phyloP scores from a whole-genome alignment of 2,113 vertebrate genomes.

The Bungarus multicinctus region DNA sequence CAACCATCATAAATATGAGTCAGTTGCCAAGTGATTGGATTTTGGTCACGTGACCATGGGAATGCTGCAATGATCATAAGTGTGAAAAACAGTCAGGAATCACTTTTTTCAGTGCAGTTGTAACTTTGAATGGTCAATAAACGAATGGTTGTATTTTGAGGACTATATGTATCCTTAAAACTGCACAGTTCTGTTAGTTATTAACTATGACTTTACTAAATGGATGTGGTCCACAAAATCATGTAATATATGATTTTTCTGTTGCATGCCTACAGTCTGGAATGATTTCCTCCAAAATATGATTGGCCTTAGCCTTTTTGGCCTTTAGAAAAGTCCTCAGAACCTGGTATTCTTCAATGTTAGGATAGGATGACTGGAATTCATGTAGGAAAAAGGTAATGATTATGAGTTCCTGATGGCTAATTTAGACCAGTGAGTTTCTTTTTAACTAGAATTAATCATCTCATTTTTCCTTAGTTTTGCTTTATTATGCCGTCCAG shows the following conservation, averaged over 20 bases:
- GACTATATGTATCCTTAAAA: background rate
- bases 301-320: background rate
- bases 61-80: too few relatives aligned
- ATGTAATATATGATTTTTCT: background rate
- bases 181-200: background rate
- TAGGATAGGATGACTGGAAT: background rate
- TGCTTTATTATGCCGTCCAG: background rate
- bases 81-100: too few relatives aligned
- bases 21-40: too few relatives aligned
- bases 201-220: background rate
- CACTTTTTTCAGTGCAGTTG: too few relatives aligned
- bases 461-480: background rate
- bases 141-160: too few relatives aligned
- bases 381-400: background rate
- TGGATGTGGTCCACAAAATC: background rate
- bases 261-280: background rate
- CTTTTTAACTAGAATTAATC: background rate
- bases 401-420: background rate
- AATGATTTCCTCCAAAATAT: background rate
- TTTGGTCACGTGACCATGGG: too few relatives aligned
- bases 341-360: background rate
- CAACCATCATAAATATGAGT: too few relatives aligned
- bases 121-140: too few relatives aligned
- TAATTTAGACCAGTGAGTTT: background rate
- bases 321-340: background rate